Conservation (phyloP, 2,888 invertebrate species). For the Harpalus rubripes region DNA sequence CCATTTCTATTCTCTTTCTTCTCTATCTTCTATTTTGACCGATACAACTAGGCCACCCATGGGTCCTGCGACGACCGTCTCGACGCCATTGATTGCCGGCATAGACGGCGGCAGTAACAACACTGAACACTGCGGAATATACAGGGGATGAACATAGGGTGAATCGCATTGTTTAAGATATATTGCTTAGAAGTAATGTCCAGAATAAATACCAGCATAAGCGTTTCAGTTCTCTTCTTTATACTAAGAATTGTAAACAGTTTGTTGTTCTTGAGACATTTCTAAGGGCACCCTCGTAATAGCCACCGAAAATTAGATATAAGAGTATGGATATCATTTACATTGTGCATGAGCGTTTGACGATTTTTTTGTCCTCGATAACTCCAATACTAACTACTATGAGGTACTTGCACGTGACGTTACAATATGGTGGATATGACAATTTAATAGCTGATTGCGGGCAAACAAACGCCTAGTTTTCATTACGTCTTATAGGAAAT, state of each 20-base stretch:
- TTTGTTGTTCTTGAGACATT: not conserved
- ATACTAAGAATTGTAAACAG: not conserved
- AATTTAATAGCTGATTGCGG: no score
- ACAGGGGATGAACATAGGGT: constrained; percentile 3
- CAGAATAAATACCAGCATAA: not conserved
- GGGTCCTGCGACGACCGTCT: constrained; percentile 41
- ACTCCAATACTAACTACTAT: no score
- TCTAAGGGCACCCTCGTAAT: no score
- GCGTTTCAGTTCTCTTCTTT: not conserved
- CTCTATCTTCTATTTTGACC: not conserved
- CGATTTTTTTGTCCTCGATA: no score
- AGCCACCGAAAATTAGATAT: no score
- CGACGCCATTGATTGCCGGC: constrained; percentile 62
- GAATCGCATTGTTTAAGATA: not conserved
- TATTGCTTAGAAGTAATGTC: constrained; percentile 6
- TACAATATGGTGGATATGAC: no score
- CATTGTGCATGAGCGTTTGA: no score
- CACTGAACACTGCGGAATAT: not conserved
- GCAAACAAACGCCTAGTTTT: no score
- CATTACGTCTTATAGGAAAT: no score
- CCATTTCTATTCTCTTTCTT: not conserved
- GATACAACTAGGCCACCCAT: constrained; percentile 62
- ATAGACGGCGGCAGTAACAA: constrained; percentile 30
- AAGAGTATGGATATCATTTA: no score
- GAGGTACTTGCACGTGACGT: no score